Percentiles rank a stretch among this genome's conserved stretches.
Conservation (phyloP, 2,888 invertebrate genomes). For the Bhutanitis thaidina region DNA sequence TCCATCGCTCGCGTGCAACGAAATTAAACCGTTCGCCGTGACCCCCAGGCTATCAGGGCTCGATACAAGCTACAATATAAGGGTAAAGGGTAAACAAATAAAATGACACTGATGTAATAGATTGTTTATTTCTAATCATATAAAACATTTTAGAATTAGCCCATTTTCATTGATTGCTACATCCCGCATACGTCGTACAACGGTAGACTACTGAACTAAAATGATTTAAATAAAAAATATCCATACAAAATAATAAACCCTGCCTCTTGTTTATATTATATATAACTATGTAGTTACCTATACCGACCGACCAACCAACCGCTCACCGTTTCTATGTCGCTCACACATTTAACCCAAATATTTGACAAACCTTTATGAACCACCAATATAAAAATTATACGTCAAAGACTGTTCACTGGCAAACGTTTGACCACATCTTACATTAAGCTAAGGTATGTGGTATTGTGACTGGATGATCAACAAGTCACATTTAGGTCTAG, state of each 20-base stretch:
- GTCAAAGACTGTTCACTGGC: too few relatives aligned
- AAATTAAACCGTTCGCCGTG: too few relatives aligned
- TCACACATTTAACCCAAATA: not conserved
- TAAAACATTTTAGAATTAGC: slow-evolving; percentile 8
- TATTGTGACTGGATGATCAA: too few relatives aligned
- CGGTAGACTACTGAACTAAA: not conserved
- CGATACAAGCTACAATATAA: too few relatives aligned
- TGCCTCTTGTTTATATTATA: not conserved
- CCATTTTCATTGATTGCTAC: not conserved
- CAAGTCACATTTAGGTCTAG: too few relatives aligned
- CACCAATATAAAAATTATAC: too few relatives aligned
- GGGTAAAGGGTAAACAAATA: not conserved
- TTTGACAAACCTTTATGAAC: too few relatives aligned
- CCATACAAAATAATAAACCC: slow-evolving; percentile 8
- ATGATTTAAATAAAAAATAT: not conserved
- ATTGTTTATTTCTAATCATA: slow-evolving; percentile 12
- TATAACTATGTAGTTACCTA: not conserved
- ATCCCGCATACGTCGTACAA: not conserved
- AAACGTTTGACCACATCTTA: too few relatives aligned
- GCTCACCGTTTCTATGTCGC: not conserved
- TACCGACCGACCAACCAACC: not conserved
- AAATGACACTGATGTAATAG: slow-evolving; percentile 5
- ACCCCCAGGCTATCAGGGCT: too few relatives aligned
- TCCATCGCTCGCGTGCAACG: too few relatives aligned
- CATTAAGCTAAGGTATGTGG: too few relatives aligned